A percentile compares a stretch with the other conserved stretches of the same genome.
Evolutionary conservation across 2,888 invertebrate genomes (phyloP).

Genomic region (Nebria brevicollis): DNA sequence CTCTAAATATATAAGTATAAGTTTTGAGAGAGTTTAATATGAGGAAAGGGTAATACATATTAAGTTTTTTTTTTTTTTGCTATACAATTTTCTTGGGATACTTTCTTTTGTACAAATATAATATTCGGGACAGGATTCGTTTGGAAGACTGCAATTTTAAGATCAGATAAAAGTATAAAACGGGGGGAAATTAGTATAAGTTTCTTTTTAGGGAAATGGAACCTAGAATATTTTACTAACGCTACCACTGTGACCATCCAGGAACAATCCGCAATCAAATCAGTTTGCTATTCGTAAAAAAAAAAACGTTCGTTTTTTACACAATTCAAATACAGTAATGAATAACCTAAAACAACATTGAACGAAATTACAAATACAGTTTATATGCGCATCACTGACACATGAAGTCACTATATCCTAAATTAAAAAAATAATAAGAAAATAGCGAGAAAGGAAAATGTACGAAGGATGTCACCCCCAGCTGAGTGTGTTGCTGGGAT

Average conservation of each 20-base stretch:
- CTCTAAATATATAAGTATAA: too few relatives aligned
- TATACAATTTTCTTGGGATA: too few relatives aligned
- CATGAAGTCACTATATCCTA: not conserved
- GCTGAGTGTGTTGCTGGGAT: not conserved
- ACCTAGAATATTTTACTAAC: not conserved
- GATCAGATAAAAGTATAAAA: too few relatives aligned
- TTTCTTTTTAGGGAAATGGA: too few relatives aligned
- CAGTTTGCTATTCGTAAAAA: not conserved
- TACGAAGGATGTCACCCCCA: not conserved
- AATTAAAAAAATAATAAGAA: conserved; percentile 24
- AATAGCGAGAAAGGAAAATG: not conserved
- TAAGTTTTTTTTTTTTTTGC: too few relatives aligned
- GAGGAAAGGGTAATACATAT: too few relatives aligned
- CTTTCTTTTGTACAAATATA: too few relatives aligned
- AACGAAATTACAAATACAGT: not conserved
- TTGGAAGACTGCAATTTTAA: too few relatives aligned
- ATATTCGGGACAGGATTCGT: too few relatives aligned
- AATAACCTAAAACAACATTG: not conserved
- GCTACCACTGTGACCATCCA: not conserved
- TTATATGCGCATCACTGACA: conserved; percentile 1
- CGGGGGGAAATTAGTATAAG: too few relatives aligned
- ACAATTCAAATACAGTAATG: not conserved
- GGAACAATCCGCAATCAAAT: not conserved
- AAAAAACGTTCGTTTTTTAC: not conserved
- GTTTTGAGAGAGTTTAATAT: too few relatives aligned